A percentile compares a stretch with the other conserved stretches of the same genome.
phyloP scores from a whole-genome alignment of 2,113 vertebrate genomes.

The Colistium nudipinnis region DNA sequence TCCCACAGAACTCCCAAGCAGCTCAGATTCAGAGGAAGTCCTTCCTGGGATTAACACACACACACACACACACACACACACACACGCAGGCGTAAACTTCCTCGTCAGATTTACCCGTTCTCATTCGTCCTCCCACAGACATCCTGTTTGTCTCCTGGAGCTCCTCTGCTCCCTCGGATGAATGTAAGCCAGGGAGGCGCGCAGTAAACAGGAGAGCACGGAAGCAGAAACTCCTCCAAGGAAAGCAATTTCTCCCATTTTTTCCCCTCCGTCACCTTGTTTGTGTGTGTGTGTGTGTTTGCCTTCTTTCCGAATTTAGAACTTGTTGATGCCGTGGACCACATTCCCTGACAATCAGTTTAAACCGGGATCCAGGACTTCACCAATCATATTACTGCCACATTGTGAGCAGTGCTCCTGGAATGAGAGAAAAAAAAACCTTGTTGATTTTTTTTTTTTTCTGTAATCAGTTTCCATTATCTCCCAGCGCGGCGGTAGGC shows the following conservation, averaged over 20 bases:
- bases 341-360: slow-evolving; percentile 54
- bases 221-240: slow-evolving; percentile 34
- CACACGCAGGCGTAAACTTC: slow-evolving; percentile 61
- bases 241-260: slow-evolving; percentile 32
- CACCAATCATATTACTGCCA: slow-evolving; percentile 58
- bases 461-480: slow-evolving; percentile 78
- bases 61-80: slow-evolving; percentile 23
- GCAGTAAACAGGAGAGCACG: slow-evolving; percentile 63
- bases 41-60: slow-evolving; percentile 77
- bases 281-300: neutral
- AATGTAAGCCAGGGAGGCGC: slow-evolving; percentile 60
- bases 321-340: slow-evolving; percentile 47
- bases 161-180: slow-evolving; percentile 61
- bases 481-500: slow-evolving; percentile 43
- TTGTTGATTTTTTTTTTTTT: slow-evolving; percentile 75
- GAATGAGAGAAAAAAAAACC: slow-evolving; percentile 76
- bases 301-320: slow-evolving; percentile 40
- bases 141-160: slow-evolving; percentile 76
- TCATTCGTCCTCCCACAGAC: slow-evolving; percentile 77
- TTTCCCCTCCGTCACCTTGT: slow-evolving; percentile 28
- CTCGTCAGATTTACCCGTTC: slow-evolving; percentile 67
- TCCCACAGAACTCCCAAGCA: slow-evolving; percentile 79
- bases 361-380: slow-evolving; percentile 47
- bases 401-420: slow-evolving; percentile 49
- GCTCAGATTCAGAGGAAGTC: slow-evolving; percentile 75